Base-by-base conservation (phyloP, 2,888 invertebrate species). In the Hofmannophila pseudospretella region DNA sequence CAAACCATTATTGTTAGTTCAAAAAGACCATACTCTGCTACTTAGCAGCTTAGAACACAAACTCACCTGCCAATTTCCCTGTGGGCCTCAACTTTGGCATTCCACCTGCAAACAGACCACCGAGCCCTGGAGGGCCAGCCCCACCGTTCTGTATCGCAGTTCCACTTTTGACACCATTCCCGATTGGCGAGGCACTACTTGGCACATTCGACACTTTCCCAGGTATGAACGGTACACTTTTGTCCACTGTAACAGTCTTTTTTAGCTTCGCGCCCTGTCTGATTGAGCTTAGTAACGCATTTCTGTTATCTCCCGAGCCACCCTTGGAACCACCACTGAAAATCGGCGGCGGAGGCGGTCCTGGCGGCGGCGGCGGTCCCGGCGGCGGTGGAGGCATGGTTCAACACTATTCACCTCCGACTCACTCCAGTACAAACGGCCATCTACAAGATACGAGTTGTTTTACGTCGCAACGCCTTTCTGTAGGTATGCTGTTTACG, bases 211-310 rank as follows among this genome's bases (percentile, higher is more conserved):
- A 54, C 46, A 67, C 79, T 74, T 88, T 89, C 77, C 95, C 94
- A 53, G 91, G 85, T 50, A 96, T 82, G 33, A 89, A 71, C 0
- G 97, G 97, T 34, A 90, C 93, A 89, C 97, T 97, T 77, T 95
- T 94, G 70, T 97, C 97, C 58, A 94, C 92, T n/a, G 96, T 96
- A 0, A 92, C 92, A 36, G 96, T 89, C 80, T 96, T 96, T 74
- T 94, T 96, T 49, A 97, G 81, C 58, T 90, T 90, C 34, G 92
- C 81, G 39, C 96, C 97, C 70, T 93, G 92, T 56, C 95, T 91
- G 58, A 97, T 97, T 7, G 95, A 94, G 60, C 91, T 91, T 28
- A 97, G 82, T 40, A 97, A 84, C 31, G 93, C 91, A 57, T 90
- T 89, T 61, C 95, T 88, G 41, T 89, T 88, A 54, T 91, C 90